These are phyloP conservation scores for Montipora capricornis DNA, from an alignment of 64 coral and sea anemone genomes.

Conservation along the genomic window DNA sequence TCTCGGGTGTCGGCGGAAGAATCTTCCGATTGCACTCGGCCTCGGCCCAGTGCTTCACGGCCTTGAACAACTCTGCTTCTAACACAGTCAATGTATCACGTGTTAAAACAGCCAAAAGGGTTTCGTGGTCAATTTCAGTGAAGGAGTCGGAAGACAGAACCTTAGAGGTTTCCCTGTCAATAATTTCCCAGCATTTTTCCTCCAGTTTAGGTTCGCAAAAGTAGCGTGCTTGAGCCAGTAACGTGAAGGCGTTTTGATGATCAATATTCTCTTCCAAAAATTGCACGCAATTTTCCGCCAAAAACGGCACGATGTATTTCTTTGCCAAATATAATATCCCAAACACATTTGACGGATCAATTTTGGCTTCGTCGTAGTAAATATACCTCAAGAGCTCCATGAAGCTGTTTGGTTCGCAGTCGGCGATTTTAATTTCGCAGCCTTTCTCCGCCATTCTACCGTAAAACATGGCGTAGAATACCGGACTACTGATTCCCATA, in stretches of 20 bases:
- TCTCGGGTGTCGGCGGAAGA: conserved; percentile 77
- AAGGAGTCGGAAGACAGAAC: conserved; percentile 86
- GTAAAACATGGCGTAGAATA: conserved; percentile 74
- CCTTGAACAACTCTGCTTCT: conserved; percentile 86
- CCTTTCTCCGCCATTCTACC: conserved; percentile 60
- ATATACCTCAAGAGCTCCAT: conserved; percentile 66
- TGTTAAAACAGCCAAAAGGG: conserved; percentile 72
- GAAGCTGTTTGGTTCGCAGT: conserved; percentile 65
- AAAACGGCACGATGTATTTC: conserved; percentile 91
- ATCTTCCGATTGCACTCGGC: conserved; percentile 76
- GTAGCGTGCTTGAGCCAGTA: conserved; percentile 85
- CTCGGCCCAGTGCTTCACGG: conserved; percentile 85
- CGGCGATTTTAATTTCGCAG: conserved; percentile 43
- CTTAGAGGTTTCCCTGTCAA: conserved; percentile 82
- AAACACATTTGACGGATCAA: conserved; percentile 77
- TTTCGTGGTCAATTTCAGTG: conserved; percentile 70
- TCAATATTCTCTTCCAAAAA: conserved; percentile 86
- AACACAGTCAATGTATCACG: conserved; percentile 80
- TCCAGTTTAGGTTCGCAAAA: conserved; percentile 82
- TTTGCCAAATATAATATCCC: conserved; percentile 89
- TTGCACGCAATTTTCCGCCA: conserved; percentile 79
- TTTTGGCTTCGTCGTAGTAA: conserved; percentile 82
- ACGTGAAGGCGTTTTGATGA: conserved; percentile 84
- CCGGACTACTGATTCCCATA: conserved; percentile 68
- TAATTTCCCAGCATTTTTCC: conserved; percentile 90